Evolutionary conservation across 2,888 invertebrate genomes (phyloP).

Genomic region (Hedya salicella): DNA sequence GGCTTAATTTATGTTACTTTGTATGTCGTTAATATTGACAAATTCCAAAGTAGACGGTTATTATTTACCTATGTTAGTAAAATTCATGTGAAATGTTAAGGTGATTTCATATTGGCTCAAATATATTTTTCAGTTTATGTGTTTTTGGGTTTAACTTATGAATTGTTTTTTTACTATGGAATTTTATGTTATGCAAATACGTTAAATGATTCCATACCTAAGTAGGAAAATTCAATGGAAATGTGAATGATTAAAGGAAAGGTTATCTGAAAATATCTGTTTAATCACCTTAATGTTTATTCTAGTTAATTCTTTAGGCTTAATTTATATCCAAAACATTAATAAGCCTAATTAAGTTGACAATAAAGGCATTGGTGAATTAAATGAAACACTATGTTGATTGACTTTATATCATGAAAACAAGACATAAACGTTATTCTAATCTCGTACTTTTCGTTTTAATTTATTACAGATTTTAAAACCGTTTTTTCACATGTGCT

Average conservation of each 20-base stretch:
- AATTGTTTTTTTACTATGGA: not conserved
- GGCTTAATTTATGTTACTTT: conserved; percentile 28
- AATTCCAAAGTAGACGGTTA: conserved; percentile 34
- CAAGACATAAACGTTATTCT: too few relatives aligned
- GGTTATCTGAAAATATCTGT: not conserved
- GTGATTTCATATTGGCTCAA: conserved; percentile 13
- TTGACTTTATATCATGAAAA: too few relatives aligned
- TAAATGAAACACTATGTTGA: not conserved
- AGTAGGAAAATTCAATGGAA: not conserved
- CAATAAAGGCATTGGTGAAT: conserved; percentile 5
- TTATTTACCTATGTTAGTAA: conserved; percentile 3
- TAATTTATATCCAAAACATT: conserved; percentile 26
- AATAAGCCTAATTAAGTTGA: conserved; percentile 15
- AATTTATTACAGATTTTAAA: too few relatives aligned
- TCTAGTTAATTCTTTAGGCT: conserved; percentile 25
- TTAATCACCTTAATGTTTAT: conserved; percentile 24
- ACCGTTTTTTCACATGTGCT: too few relatives aligned
- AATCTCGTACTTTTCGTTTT: too few relatives aligned
- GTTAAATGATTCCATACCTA: too few relatives aligned
- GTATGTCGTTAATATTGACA: conserved; percentile 9
- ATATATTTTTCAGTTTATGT: not conserved
- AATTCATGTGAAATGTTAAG: conserved; percentile 26
- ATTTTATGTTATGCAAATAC: too few relatives aligned
- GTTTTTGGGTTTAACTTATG: not conserved
- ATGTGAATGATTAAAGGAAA: not conserved